Evolutionary conservation across 2,113 vertebrate genomes (phyloP), one percentile per base, ranked within the genome.

Genomic region (Falco punctatus): DNA sequence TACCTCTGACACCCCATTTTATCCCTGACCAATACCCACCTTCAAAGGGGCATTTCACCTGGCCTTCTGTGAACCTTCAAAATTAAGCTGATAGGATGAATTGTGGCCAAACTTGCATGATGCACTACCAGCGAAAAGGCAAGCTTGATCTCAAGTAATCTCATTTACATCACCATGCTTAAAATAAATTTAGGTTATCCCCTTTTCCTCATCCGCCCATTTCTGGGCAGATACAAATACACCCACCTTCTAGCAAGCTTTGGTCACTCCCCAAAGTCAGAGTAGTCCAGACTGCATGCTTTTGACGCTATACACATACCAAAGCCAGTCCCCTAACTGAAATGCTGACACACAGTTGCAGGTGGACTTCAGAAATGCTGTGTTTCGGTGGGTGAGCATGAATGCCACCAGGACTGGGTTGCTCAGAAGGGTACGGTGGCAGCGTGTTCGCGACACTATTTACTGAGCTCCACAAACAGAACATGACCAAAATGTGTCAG

Each of bases 1-100:
- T 15, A 89, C 70, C 49, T 84, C 86, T 77, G 86, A 75, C 67
- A 27, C 49, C 64, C 64, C 71, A 51, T 55, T 82, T 84, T 21
- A 58, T 40, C 77, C 67, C 55, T 46, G 77, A 77, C 57, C 90
- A 52, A 91, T 59, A 90, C 44, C 79, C 89, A 93, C 79, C 69
- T 95, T 82, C 80, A 79, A 51, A 96, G 79, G 88, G 79, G 38
- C 70, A 49, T 52, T 91, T 49, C 0, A 1, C 88, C 83, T 71
- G 57, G 24, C 10, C 0, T 26, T 27, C 69, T 70, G 51, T 1
- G 0, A 74, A 57, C 81, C 70, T 94, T 88, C 74, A n/a, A 11
- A 90, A 88, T 40, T 59, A 30, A 88, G 89, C 73, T 1, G 12
- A 54, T 27, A 42, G 3, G 1, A 10, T 8, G 51, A 85, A 70